Evolutionary conservation across 2,797 vertebrate genomes (phyloP).

Genomic region (Gallinago stenura): DNA sequence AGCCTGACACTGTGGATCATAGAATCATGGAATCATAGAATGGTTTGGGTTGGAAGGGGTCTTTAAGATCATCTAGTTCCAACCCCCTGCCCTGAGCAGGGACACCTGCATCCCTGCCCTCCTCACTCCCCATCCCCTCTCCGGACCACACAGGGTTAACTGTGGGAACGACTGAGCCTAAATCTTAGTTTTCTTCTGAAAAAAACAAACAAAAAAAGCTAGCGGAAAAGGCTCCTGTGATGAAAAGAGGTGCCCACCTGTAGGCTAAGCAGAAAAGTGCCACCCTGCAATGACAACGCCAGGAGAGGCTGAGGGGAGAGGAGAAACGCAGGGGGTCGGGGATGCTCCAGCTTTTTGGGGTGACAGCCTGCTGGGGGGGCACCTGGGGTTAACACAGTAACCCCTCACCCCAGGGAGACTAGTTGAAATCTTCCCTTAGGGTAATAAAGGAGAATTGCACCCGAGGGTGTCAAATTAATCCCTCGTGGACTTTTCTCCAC

Average conservation of each 20-base stretch:
- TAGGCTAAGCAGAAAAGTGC: neutral
- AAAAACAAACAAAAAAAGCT: neutral
- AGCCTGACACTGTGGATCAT: neutral
- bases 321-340: neutral
- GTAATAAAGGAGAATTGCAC: slow-evolving; percentile 68
- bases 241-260: neutral
- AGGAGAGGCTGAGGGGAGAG: neutral
- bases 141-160: neutral
- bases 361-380: neutral
- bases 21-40: too few relatives aligned
- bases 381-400: slow-evolving; percentile 44
- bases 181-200: neutral
- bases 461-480: slow-evolving; percentile 73
- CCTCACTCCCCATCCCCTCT: neutral
- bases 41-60: too few relatives aligned
- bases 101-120: neutral
- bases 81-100: too few relatives aligned
- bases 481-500: slow-evolving; percentile 45
- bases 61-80: too few relatives aligned
- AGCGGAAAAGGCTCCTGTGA: neutral
- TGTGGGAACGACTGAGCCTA: neutral
- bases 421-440: slow-evolving; percentile 73
- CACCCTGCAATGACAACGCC: neutral
- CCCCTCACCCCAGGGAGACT: slow-evolving; percentile 70
- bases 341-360: slow-evolving; percentile 1